These are phyloP conservation scores for Brachionus rotundiformis DNA, from an alignment of 1,140 invertebrate genomes.

Conservation along the genomic window DNA sequence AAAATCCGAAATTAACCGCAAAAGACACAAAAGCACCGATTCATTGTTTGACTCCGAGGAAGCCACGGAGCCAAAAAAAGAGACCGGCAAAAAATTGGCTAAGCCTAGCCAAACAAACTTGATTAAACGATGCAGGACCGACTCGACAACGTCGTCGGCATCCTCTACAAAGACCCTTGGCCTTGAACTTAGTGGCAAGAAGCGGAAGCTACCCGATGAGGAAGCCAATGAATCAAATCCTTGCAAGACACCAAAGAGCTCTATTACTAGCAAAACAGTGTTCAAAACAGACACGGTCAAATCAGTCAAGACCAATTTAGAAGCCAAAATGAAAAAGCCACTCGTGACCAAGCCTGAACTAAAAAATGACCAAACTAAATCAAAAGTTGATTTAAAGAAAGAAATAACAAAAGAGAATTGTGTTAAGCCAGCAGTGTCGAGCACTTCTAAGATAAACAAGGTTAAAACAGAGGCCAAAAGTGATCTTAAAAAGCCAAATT, in stretches of 20 bases:
- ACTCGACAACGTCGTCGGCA: slow-evolving; percentile 16
- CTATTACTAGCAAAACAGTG: background rate
- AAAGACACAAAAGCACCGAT: slow-evolving; percentile 40
- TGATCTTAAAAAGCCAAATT: background rate
- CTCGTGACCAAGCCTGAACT: background rate
- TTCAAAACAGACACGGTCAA: background rate
- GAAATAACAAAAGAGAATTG: background rate
- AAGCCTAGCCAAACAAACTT: background rate
- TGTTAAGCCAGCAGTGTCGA: background rate
- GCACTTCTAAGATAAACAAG: background rate
- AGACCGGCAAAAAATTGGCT: background rate
- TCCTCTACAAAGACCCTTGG: background rate
- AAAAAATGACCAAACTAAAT: slow-evolving; percentile 1
- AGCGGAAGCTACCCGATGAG: slow-evolving; percentile 28
- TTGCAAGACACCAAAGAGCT: background rate
- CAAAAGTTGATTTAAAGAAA: background rate
- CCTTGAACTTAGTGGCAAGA: background rate
- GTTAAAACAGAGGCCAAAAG: background rate
- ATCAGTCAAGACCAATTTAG: slow-evolving; percentile 20
- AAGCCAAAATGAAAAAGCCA: background rate
- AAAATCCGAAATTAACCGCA: slow-evolving; percentile 10
- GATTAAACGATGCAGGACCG: slow-evolving; percentile 16
- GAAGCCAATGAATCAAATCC: background rate
- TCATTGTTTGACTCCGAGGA: slow-evolving; percentile 48
- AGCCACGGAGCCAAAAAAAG: background rate